These are phyloP conservation scores for Petrocephalus microphthalmus DNA, from an alignment of 2,113 vertebrate species.

Conservation along the genomic window DNA sequence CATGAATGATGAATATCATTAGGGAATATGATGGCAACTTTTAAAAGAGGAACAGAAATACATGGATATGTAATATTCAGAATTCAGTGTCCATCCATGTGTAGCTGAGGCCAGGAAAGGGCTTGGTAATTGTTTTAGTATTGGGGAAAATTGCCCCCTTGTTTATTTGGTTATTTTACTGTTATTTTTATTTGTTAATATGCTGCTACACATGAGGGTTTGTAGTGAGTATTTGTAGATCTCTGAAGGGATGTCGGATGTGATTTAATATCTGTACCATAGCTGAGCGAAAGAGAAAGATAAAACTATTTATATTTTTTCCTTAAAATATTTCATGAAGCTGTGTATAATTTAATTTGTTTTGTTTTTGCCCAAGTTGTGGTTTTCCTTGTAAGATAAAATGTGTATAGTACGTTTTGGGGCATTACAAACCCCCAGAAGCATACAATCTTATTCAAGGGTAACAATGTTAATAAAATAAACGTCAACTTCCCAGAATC, in stretches of 20 bases:
- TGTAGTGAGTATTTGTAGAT: slow-evolving; percentile 68
- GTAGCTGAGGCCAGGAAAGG: background rate
- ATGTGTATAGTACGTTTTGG: slow-evolving; percentile 89
- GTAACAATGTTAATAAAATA: slow-evolving; percentile 94
- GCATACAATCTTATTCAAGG: slow-evolving; percentile 87
- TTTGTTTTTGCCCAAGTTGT: slow-evolving; percentile 70
- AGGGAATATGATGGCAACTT: slow-evolving; percentile 17
- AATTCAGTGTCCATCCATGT: background rate
- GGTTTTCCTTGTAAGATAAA: slow-evolving; percentile 77
- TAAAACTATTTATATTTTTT: slow-evolving; percentile 97
- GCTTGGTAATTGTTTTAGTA: slow-evolving; percentile 25
- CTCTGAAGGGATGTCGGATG: slow-evolving; percentile 81
- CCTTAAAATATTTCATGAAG: slow-evolving; percentile 85
- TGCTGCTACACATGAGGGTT: slow-evolving; percentile 74
- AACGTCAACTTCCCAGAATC: slow-evolving; percentile 54
- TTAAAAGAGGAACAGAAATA: slow-evolving; percentile 17
- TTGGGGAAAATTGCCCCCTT: slow-evolving; percentile 28
- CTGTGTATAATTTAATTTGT: slow-evolving; percentile 79
- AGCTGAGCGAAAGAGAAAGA: slow-evolving; percentile 74
- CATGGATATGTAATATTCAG: background rate
- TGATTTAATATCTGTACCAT: slow-evolving; percentile 97
- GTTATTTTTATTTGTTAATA: slow-evolving; percentile 49
- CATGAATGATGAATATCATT: slow-evolving; percentile 7
- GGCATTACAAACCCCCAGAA: slow-evolving; percentile 88
- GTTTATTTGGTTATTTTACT: slow-evolving; percentile 36